phyloP scores from a whole-genome alignment of 2,888 invertebrate species.

The Apodemia mormo region DNA sequence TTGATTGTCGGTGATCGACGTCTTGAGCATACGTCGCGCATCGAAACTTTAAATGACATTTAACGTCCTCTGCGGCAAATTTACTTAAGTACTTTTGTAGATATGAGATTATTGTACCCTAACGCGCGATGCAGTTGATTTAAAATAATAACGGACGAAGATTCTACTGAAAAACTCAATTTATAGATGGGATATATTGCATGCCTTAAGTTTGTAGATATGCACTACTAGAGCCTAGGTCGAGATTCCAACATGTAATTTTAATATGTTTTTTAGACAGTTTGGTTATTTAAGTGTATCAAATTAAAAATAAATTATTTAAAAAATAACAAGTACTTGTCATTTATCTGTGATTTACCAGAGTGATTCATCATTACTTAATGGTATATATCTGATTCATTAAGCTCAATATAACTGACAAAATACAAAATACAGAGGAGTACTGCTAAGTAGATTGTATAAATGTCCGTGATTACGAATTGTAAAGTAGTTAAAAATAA shows the following conservation, averaged over 20 bases:
- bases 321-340: not conserved
- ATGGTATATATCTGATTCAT: not conserved
- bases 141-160: slow-evolving; percentile 9
- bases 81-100: not conserved
- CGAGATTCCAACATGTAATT: slow-evolving; percentile 5
- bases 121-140: not conserved
- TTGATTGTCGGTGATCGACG: not conserved
- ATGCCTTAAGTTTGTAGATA: slow-evolving; percentile 10
- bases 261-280: not conserved
- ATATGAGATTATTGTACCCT: not conserved
- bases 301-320: not conserved
- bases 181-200: not conserved
- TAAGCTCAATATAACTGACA: slow-evolving; percentile 10
- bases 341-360: slow-evolving; percentile 7
- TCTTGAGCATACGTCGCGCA: not conserved
- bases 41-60: slow-evolving; percentile 5
- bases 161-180: not conserved
- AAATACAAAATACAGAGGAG: not conserved
- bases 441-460: slow-evolving; percentile 12
- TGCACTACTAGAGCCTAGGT: not conserved
- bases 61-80: not conserved
- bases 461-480: slow-evolving; percentile 10
- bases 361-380: slow-evolving; percentile 3
- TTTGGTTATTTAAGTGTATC: not conserved
- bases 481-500: slow-evolving; percentile 1